Percentiles rank a stretch among this genome's conserved stretches.
Conservation (phyloP, 2,113 vertebrate genomes). For the Opisthocomus hoazin region DNA sequence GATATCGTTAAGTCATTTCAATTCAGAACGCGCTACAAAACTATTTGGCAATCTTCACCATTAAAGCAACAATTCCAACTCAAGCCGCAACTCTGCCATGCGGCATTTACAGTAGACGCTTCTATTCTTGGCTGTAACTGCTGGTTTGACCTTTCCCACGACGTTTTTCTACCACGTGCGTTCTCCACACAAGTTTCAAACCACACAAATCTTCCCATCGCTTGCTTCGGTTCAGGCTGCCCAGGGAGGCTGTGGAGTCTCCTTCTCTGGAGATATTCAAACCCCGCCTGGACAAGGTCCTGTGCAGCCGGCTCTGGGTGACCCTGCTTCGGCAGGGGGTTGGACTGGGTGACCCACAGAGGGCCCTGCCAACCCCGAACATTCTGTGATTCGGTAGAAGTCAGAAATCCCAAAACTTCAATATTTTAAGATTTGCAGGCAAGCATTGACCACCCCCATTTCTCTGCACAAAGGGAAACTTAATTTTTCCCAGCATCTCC, state of each 20-base stretch:
- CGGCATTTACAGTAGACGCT: not conserved
- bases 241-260: too few relatives aligned
- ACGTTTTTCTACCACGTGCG: accelerated
- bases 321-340: too few relatives aligned
- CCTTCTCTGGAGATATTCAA: too few relatives aligned
- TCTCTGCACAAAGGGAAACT: not conserved
- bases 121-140: not conserved
- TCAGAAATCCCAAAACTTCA: not conserved
- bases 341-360: too few relatives aligned
- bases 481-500: not conserved
- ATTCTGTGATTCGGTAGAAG: too few relatives aligned
- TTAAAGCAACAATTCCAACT: not conserved
- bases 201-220: not conserved
- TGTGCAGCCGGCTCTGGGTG: too few relatives aligned
- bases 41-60: not conserved
- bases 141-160: not conserved
- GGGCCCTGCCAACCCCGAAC: too few relatives aligned
- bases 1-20: too few relatives aligned
- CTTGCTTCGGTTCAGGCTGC: too few relatives aligned
- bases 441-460: not conserved
- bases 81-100: not conserved
- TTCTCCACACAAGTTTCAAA: not conserved
- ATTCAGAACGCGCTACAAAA: not conserved
- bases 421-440: not conserved
- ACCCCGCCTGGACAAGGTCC: too few relatives aligned